Evolutionary conservation across 2,888 invertebrate genomes (phyloP).

Genomic region (Phania funesta): DNA sequence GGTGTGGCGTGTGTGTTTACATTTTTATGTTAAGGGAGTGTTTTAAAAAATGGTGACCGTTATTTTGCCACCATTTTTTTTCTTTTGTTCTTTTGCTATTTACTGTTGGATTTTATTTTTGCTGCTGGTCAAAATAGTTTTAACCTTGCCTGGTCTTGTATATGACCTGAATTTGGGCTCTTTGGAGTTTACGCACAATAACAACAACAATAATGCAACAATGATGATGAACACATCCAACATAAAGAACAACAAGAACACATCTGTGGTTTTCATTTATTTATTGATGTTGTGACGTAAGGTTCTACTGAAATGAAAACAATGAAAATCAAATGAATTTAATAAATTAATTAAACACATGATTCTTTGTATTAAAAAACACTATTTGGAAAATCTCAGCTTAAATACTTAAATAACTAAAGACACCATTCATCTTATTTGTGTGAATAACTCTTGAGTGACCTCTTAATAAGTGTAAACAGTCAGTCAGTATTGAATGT

Average conservation of each 20-base stretch:
- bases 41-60: constrained; percentile 22
- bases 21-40: constrained; percentile 17
- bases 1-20: constrained; percentile 28
- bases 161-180: constrained; percentile 50
- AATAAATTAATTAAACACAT: constrained; percentile 1
- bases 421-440: constrained; percentile 27
- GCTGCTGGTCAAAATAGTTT: constrained; percentile 2
- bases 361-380: not conserved
- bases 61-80: constrained; percentile 53
- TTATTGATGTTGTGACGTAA: not conserved
- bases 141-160: constrained; percentile 47
- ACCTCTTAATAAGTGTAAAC: constrained; percentile 54
- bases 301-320: not conserved
- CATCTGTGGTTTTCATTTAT: constrained; percentile 40
- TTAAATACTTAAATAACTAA: constrained; percentile 24
- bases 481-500: constrained; percentile 42
- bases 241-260: constrained; percentile 19
- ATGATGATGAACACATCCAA: constrained; percentile 12
- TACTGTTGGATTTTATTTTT: not conserved
- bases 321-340: not conserved
- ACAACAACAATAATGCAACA: constrained; percentile 15
- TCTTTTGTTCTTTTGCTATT: constrained; percentile 13
- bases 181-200: constrained; percentile 5
- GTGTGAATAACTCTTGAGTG: not conserved
- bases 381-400: not conserved